Percentiles rank a stretch among this genome's conserved stretches.
Evolutionary conservation across 2,113 vertebrate genomes (phyloP).

Genomic region (Anolis carolinensis): DNA sequence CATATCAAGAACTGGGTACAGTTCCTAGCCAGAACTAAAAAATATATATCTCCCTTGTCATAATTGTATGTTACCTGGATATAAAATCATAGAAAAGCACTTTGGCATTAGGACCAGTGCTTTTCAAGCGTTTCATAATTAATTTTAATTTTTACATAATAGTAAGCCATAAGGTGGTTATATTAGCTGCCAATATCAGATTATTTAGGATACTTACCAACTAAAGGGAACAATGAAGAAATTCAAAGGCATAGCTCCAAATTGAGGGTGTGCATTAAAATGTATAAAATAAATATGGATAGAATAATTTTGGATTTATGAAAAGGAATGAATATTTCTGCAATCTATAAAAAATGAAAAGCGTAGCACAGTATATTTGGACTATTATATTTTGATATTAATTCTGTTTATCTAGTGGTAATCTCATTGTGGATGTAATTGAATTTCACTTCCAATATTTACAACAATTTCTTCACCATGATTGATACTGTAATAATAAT

Average conservation of each 20-base stretch:
- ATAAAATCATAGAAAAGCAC: not conserved
- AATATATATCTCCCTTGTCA: not conserved
- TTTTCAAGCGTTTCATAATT: not conserved
- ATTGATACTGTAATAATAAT: slow-evolving; percentile 11
- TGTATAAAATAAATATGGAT: not conserved
- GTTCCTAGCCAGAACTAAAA: not conserved
- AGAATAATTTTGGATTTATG: not conserved
- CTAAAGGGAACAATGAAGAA: not conserved
- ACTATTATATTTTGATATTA: not conserved
- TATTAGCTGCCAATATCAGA: not conserved
- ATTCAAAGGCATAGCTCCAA: not conserved
- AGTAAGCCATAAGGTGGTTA: not conserved
- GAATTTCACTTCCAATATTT: slow-evolving; percentile 3
- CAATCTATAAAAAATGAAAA: not conserved
- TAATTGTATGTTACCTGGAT: not conserved
- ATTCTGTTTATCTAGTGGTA: not conserved
- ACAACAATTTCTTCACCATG: not conserved
- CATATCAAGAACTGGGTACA: not conserved
- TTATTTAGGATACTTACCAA: not conserved
- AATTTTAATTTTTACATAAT: not conserved
- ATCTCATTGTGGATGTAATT: not conserved
- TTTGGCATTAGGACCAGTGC: not conserved
- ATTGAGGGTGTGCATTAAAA: not conserved
- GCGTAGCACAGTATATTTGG: not conserved
- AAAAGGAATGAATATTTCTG: not conserved